A percentile compares a stretch with the other conserved stretches of the same genome.
Conservation (phyloP, 2,888 invertebrate species). For the Hyppa rectilinea region DNA sequence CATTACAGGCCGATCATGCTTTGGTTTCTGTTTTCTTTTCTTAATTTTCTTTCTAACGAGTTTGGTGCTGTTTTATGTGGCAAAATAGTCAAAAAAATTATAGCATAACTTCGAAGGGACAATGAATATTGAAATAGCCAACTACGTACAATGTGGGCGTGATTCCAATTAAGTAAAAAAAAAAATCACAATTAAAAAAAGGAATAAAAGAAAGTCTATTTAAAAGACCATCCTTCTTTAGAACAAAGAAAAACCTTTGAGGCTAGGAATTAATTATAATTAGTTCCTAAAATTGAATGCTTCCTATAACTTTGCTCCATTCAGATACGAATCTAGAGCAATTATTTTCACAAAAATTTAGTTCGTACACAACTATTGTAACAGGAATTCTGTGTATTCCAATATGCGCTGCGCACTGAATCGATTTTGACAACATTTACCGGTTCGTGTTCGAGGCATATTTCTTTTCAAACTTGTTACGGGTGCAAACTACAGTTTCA, state of each 20-base stretch:
- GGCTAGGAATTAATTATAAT: background rate
- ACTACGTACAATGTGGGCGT: background rate
- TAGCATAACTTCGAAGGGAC: background rate
- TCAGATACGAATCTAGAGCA: slow-evolving; percentile 37
- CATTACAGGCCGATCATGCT: no score
- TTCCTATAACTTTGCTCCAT: background rate
- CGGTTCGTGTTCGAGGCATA: slow-evolving; percentile 27
- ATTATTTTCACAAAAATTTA: no score
- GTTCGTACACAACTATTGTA: no score
- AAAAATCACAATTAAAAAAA: background rate
- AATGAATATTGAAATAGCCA: background rate
- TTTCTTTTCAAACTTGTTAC: slow-evolving; percentile 41
- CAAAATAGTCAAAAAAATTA: background rate
- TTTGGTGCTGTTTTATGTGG: background rate
- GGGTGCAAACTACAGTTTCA: slow-evolving; percentile 3
- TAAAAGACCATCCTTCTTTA: background rate
- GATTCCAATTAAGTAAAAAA: background rate
- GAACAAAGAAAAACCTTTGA: background rate
- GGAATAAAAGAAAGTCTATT: background rate
- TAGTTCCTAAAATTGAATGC: background rate
- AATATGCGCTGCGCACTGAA: slow-evolving; percentile 51
- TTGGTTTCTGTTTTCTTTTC: no score
- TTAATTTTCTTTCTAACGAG: no score
- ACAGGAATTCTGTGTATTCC: slow-evolving; percentile 56
- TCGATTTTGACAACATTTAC: slow-evolving; percentile 56